These are phyloP conservation scores for Glyptemys insculpta DNA, from an alignment of 2,797 vertebrate species.

Conservation along the genomic window DNA sequence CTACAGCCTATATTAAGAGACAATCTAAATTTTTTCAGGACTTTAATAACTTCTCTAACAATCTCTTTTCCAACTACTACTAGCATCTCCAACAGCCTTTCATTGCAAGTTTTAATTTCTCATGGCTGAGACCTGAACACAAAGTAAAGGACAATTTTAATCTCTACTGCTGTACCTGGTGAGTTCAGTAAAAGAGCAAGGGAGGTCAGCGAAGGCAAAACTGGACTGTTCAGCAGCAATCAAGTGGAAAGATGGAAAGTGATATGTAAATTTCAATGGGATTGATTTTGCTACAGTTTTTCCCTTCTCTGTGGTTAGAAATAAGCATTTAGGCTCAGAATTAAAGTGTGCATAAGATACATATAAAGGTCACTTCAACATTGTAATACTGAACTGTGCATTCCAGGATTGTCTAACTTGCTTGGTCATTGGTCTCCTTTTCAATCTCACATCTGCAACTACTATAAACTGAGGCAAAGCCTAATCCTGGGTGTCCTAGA, in stretches of 20 bases:
- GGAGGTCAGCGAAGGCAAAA: neutral
- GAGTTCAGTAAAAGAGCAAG: neutral
- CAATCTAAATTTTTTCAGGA: neutral
- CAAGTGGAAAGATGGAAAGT: neutral
- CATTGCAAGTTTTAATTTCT: neutral
- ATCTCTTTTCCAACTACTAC: neutral
- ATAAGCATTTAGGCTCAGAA: neutral
- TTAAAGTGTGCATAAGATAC: neutral
- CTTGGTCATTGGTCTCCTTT: neutral
- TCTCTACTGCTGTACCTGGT: fast-evolving
- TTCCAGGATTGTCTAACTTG: fast-evolving
- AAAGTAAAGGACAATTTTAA: neutral
- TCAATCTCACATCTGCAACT: neutral
- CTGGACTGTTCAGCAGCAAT: neutral
- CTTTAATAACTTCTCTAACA: neutral
- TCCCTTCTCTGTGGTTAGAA: neutral
- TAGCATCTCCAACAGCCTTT: neutral
- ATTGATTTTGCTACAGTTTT: neutral
- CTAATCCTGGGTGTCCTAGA: neutral
- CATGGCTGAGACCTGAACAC: neutral
- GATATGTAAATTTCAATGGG: neutral
- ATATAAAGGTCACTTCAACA: neutral
- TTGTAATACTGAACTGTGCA: neutral
- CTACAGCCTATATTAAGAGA: neutral
- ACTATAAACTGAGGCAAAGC: neutral